phyloP scores from a whole-genome alignment of 2,888 invertebrate species.

The Sarcophaga variegata region DNA sequence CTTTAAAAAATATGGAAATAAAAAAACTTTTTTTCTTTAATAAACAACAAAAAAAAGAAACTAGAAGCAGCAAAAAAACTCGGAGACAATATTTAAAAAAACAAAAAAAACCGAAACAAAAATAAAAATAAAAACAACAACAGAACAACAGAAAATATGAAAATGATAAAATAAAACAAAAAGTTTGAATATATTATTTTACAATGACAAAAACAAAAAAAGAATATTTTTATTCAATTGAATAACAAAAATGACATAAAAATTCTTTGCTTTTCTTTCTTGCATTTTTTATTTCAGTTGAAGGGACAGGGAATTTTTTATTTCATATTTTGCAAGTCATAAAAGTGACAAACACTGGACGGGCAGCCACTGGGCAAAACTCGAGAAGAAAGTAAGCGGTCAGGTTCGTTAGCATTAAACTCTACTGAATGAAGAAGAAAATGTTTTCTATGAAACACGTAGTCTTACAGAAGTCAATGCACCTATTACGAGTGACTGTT shows the following conservation, averaged over 20 bases:
- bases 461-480: no score
- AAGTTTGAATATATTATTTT: not conserved
- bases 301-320: slow-evolving; percentile 32
- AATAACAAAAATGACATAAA: slow-evolving; percentile 53
- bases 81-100: slow-evolving; percentile 50
- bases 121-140: no score
- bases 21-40: slow-evolving; percentile 37
- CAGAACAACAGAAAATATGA: no score
- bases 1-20: slow-evolving; percentile 16
- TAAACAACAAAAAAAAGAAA: slow-evolving; percentile 2
- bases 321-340: slow-evolving; percentile 14
- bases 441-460: no score
- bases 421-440: no score
- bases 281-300: not conserved
- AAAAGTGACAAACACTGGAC: not conserved
- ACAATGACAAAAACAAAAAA: slow-evolving; percentile 9
- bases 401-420: no score
- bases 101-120: not conserved
- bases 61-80: slow-evolving; percentile 4
- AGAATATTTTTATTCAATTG: slow-evolving; percentile 63
- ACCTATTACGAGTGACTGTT: no score
- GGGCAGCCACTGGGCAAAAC: no score
- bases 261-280: slow-evolving; percentile 26
- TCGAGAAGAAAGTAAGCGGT: no score
- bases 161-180: no score